Evolutionary conservation across 2,113 vertebrate species (phyloP), one percentile per base, ranked within the genome.

Genomic region (Hippopotamus amphibius): DNA sequence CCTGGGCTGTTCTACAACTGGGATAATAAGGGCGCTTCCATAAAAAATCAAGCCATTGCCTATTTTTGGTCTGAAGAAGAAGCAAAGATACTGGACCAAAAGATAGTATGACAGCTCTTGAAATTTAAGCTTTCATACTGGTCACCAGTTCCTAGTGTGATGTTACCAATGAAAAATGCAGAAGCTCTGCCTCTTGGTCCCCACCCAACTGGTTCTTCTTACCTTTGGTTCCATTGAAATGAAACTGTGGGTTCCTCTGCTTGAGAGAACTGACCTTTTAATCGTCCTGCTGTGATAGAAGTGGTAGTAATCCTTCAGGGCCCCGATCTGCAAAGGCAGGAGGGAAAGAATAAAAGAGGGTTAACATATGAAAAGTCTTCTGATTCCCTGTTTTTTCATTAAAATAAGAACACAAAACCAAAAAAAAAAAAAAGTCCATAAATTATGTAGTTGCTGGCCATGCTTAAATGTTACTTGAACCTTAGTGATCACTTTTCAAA

Each of bases 221-320:
- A 99, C 99, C 99, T 99, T 99, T 97, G 99, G 99, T 98, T 99
- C 99, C 99, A 99, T 99, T 97, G 99, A 99, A 98, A 99, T 99
- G 99, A 99, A 99, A 99, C 99, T 99, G 98, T 99, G 99, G 81
- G 98, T 99, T 98, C 99, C 99, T 98, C 99, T 99, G 95, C 99
- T 99, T 85, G 99, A 99, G 68, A 99, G 98, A 98, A 99, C 99
- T 80, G 99, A 99, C 97, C 99, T 99, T 99, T 99, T 99, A 99
- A 99, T 99, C 97, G 99, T 99, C 98, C 99, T 99, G 98, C 99
- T 99, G 96, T 99, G 99, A 98, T 99, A 99, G 98, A 99, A 99
- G 98, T 99, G 99, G 98, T 99, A 99, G 98, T 99, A 99, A 98
- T 99, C 99, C 98, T 99, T 99, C 97, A 99, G 98, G 96, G 99